These are phyloP conservation scores for Paradisaea rubra DNA, from an alignment of 2,113 vertebrate genomes.

Conservation along the genomic window DNA sequence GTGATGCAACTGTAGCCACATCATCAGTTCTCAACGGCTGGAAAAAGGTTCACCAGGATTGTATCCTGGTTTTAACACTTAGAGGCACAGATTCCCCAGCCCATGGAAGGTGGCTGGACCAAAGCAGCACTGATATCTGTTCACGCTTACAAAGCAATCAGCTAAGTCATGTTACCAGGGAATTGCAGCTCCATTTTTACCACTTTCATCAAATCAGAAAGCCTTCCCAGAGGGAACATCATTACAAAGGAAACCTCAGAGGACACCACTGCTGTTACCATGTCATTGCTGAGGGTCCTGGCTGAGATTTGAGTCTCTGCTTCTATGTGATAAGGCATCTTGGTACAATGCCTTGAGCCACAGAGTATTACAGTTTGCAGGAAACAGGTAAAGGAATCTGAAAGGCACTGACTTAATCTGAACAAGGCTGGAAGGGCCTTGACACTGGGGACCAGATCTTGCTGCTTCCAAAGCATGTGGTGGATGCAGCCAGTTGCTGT, in stretches of 20 bases:
- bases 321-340: neutral
- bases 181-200: neutral
- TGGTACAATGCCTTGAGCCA: neutral
- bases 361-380: neutral
- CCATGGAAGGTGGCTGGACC: neutral
- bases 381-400: neutral
- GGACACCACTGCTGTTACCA: neutral
- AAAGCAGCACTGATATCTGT: neutral
- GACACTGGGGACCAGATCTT: neutral
- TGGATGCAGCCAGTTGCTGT: neutral
- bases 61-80: neutral
- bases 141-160: neutral
- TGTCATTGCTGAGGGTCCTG: neutral
- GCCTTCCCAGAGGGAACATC: neutral
- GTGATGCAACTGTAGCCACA: neutral
- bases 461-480: neutral
- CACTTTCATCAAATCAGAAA: neutral
- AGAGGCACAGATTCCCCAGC: neutral
- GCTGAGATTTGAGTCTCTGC: neutral
- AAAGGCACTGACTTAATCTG: neutral
- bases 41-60: neutral
- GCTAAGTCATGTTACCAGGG: neutral
- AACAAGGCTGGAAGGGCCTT: neutral
- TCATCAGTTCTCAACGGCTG: neutral
- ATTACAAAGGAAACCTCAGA: neutral